A percentile compares a stretch with the other conserved stretches of the same genome.
These are phyloP conservation scores for Drosophila quadrilineata DNA, from an alignment of 1,140 invertebrate genomes.

Conservation along the genomic window DNA sequence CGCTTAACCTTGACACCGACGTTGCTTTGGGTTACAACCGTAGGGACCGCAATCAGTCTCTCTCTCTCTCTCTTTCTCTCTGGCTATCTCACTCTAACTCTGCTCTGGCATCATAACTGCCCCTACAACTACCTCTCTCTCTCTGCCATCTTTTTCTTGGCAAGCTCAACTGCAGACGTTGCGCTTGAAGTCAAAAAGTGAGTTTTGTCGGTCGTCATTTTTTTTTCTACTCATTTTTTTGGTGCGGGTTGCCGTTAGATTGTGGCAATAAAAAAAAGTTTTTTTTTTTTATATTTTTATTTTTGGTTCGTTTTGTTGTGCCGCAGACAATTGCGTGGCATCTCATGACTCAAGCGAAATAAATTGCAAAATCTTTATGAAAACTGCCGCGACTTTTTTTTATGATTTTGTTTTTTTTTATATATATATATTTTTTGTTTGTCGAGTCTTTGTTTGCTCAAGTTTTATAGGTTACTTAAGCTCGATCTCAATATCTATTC, in stretches of 20 bases:
- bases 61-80: too few relatives aligned
- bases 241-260: slow-evolving; percentile 57
- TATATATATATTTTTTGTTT: slow-evolving; percentile 35
- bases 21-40: slow-evolving; percentile 3
- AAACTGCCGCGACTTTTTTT: slow-evolving; percentile 67
- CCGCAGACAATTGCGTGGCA: slow-evolving; percentile 63
- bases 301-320: slow-evolving; percentile 40
- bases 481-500: slow-evolving; percentile 44
- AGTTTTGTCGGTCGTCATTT: slow-evolving; percentile 13
- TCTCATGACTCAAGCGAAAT: slow-evolving; percentile 72
- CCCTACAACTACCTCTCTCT: too few relatives aligned
- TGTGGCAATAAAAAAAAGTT: slow-evolving; percentile 62
- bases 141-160: too few relatives aligned
- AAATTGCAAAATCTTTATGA: slow-evolving; percentile 76
- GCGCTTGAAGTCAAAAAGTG: slow-evolving; percentile 65
- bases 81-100: too few relatives aligned
- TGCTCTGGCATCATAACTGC: too few relatives aligned
- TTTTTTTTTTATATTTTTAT: slow-evolving; percentile 19
- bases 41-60: too few relatives aligned
- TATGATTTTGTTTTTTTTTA: slow-evolving; percentile 41
- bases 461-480: slow-evolving; percentile 59
- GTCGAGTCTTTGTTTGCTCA: not conserved
- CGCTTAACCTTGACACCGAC: slow-evolving; percentile 71
- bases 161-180: too few relatives aligned
- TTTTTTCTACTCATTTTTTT: slow-evolving; percentile 11